These are phyloP conservation scores for Furnarius figulus DNA, from an alignment of 2,113 vertebrate species.

Conservation along the genomic window DNA sequence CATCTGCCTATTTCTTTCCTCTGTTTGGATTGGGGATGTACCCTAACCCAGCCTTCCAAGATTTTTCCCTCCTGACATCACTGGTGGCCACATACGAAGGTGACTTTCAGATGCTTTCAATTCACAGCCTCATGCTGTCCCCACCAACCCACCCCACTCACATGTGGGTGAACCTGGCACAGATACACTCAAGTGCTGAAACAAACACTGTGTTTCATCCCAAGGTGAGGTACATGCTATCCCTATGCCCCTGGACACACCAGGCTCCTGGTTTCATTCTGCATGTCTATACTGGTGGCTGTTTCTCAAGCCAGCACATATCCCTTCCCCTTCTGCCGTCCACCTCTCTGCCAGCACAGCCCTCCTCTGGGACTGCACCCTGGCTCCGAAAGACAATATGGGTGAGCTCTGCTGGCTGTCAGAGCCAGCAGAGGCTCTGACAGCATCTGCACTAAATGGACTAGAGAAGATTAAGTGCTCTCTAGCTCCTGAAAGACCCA, in stretches of 20 bases:
- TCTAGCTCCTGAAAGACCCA: conserved; percentile 42
- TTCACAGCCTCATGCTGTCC: background rate
- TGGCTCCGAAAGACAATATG: background rate
- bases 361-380: background rate
- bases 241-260: background rate
- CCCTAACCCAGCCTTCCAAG: background rate
- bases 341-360: background rate
- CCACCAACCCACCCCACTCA: background rate
- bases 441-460: conserved; percentile 2
- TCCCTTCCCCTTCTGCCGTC: background rate
- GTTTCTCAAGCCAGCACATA: background rate
- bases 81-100: background rate
- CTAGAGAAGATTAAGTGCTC: conserved; percentile 37
- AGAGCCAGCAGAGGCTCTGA: background rate
- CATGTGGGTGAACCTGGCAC: background rate
- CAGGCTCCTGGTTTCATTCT: background rate
- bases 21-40: background rate
- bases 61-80: background rate
- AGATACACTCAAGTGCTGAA: background rate
- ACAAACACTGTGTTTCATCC: background rate
- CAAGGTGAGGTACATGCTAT: rapidly evolving
- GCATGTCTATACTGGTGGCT: rapidly evolving
- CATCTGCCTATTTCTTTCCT: background rate
- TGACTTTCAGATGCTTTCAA: background rate
- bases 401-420: background rate